Base-by-base conservation (phyloP, 2,113 vertebrate species). In the Rhinogobius similis region DNA sequence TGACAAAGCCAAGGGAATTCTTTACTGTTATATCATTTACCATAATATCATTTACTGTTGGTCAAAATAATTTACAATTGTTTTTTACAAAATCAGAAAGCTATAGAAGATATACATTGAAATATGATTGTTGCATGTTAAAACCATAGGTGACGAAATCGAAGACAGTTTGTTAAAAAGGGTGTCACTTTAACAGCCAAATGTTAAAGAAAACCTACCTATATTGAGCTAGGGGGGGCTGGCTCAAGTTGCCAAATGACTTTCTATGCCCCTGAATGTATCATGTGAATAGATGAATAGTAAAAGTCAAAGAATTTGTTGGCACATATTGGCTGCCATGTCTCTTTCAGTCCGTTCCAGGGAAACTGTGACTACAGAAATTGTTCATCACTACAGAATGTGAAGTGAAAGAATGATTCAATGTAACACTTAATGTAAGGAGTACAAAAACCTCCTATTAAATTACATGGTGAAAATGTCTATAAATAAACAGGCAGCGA, bases 401-500 rank as follows among this genome's bases (percentile, higher is more conserved):
- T n/a, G n/a, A n/a, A n/a, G n/a, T n/a, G n/a, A n/a, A n/a, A n/a
- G n/a, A n/a, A n/a, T n/a, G n/a, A n/a, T n/a, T n/a, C n/a, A n/a
- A n/a, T n/a, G n/a, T n/a, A n/a, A n/a, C n/a, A n/a, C n/a, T n/a
- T n/a, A n/a, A n/a, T n/a, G n/a, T n/a, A n/a, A n/a, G n/a, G n/a
- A n/a, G n/a, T n/a, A n/a, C n/a, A n/a, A 5, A 5, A 5, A 36
- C 32, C 32, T 36, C 6, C 32, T 7, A 36, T 7, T 36, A 36
- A 8, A 36, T 36, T 29, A 29, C 29, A 36, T 1, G 9, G 6
- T 36, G 9, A 59, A 10, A n/a, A n/a, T n/a, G 16, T 18, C 20
- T 18, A 66, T 68, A 44, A 80, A 70, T 67, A n/a, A 73, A 75
- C n/a, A n/a, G n/a, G n/a, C n/a, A n/a, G n/a, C n/a, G n/a, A 85